These are phyloP conservation scores for Mamestra configurata DNA, from an alignment of 1,140 invertebrate genomes.

Conservation along the genomic window DNA sequence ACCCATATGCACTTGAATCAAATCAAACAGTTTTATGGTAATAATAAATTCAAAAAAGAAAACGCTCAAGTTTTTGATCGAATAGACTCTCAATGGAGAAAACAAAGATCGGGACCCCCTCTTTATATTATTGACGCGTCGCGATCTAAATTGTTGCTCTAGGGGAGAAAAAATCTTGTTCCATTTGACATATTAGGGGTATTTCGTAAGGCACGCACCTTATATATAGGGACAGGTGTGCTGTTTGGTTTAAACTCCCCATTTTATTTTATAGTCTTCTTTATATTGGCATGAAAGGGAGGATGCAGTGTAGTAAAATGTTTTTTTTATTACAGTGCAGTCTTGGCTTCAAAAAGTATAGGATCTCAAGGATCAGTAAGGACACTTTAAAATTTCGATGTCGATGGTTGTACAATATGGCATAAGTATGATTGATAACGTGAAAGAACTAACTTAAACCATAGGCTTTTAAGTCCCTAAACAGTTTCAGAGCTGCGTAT, in stretches of 20 bases:
- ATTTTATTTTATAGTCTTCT: slow-evolving; percentile 5
- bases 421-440: no score
- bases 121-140: slow-evolving; percentile 79
- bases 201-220: slow-evolving; percentile 58
- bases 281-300: neutral
- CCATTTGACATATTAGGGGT: slow-evolving; percentile 76
- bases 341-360: no score
- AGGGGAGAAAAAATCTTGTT: slow-evolving; percentile 71
- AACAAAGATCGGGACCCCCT: slow-evolving; percentile 71
- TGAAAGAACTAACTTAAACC: no score
- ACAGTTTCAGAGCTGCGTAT: neutral
- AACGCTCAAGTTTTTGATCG: slow-evolving; percentile 58
- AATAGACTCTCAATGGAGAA: slow-evolving; percentile 66
- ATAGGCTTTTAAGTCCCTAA: neutral
- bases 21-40: slow-evolving; percentile 38
- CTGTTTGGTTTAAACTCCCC: slow-evolving; percentile 33
- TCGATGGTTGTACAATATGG: no score
- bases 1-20: slow-evolving; percentile 31
- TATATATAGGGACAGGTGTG: slow-evolving; percentile 59
- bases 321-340: no score
- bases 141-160: slow-evolving; percentile 78
- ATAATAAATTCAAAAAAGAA: slow-evolving; percentile 27
- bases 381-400: no score
- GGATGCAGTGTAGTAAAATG: no score
- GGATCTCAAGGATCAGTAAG: no score